Percentiles rank a stretch among this genome's conserved stretches.
These are phyloP conservation scores for Champsocephalus gunnari DNA, from an alignment of 2,797 vertebrate genomes.

Conservation along the genomic window DNA sequence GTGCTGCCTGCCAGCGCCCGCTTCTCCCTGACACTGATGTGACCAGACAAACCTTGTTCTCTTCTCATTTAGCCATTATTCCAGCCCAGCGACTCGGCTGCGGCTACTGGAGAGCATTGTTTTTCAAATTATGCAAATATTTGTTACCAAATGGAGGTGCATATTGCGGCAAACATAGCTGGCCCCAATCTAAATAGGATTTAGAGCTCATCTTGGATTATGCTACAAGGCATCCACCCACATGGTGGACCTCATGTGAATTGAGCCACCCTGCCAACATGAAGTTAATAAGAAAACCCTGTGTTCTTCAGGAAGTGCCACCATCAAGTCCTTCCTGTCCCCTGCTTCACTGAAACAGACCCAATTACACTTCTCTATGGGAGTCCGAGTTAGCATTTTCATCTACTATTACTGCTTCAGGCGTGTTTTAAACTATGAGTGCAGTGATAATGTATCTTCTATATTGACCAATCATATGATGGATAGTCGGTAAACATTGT, in stretches of 20 bases:
- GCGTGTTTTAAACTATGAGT: neutral
- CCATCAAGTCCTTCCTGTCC: no score
- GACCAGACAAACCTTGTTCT: conserved; percentile 62
- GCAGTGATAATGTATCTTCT: neutral
- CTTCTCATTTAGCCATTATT: conserved; percentile 43
- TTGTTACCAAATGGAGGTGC: conserved; percentile 8
- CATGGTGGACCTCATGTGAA: no score
- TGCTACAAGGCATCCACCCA: neutral
- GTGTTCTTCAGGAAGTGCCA: no score
- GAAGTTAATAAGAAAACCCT: no score
- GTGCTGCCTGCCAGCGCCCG: conserved; percentile 43
- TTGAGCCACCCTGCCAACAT: no score
- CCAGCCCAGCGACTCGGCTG: conserved; percentile 14
- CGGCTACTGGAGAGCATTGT: conserved; percentile 21
- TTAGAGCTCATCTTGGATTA: conserved; percentile 61
- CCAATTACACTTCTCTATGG: no score
- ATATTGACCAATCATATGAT: neutral
- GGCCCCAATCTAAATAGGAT: conserved; percentile 50
- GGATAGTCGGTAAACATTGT: no score
- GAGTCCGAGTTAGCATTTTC: conserved; percentile 39
- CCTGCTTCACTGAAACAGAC: no score
- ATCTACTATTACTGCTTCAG: conserved; percentile 7
- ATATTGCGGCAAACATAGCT: neutral
- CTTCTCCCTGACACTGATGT: conserved; percentile 41
- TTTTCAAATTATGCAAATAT: conserved; percentile 44